A percentile compares a stretch with the other conserved stretches of the same genome.
Conservation (phyloP, 1,140 invertebrate species). For the Dolichoris vasculosae region DNA sequence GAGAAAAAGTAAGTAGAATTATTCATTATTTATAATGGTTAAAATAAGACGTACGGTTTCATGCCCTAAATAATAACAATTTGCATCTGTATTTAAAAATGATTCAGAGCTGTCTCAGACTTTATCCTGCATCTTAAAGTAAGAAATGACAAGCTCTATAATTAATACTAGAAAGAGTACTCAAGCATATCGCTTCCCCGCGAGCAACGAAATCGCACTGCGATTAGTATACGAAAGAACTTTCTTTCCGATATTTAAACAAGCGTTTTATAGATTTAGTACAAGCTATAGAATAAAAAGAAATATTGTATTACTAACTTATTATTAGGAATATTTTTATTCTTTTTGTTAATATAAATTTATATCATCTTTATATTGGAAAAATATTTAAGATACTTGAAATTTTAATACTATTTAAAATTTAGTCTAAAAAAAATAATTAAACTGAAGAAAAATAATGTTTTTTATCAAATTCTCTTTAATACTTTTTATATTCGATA, state of each 20-base stretch:
- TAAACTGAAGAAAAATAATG: too few species aligned
- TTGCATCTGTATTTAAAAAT: neutral
- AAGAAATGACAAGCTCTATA: conserved; percentile 23
- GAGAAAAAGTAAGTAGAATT: too few species aligned
- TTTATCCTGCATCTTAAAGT: neutral
- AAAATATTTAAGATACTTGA: neutral
- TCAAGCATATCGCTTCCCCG: conserved; percentile 18
- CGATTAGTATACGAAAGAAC: neutral
- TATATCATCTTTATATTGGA: neutral
- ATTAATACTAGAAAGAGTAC: neutral
- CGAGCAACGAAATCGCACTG: conserved; percentile 6
- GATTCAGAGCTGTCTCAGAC: neutral
- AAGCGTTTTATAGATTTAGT: neutral
- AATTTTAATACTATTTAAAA: neutral
- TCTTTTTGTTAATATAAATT: neutral
- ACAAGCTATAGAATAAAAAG: neutral
- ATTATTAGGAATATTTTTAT: neutral
- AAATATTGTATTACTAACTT: neutral
- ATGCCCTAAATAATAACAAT: neutral
- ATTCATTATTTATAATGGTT: neutral
- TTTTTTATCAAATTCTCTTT: too few species aligned
- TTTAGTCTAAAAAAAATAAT: too few species aligned
- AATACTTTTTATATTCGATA: too few species aligned
- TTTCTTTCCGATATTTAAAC: neutral
- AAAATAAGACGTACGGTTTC: neutral